phyloP scores from a whole-genome alignment of 2,888 invertebrate species.

The Diarsia mendica region DNA sequence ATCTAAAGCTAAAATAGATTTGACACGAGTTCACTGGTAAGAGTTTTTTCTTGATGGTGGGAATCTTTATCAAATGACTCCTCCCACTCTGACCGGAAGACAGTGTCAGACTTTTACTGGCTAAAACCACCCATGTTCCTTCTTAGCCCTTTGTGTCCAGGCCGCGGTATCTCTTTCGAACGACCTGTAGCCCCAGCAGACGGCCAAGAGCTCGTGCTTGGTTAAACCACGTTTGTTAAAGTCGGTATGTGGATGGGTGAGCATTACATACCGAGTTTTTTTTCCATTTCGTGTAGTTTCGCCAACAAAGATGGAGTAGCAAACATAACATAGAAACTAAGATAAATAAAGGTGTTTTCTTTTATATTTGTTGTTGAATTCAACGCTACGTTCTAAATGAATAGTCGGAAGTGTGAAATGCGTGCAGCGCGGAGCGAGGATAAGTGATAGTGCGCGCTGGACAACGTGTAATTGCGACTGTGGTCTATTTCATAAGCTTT shows the following conservation, averaged over 20 bases:
- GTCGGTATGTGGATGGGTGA: too few species aligned
- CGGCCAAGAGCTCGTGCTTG: too few species aligned
- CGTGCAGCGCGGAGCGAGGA: constrained; percentile 25
- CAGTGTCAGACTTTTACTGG: too few species aligned
- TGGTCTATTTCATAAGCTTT: constrained; percentile 20
- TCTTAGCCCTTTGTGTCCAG: too few species aligned
- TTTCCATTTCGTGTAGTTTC: not conserved
- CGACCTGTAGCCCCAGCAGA: too few species aligned
- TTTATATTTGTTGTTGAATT: constrained; percentile 15
- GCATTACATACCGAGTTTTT: too few species aligned
- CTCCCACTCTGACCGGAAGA: too few species aligned
- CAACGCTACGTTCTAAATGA: constrained; percentile 36
- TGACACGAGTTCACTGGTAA: not conserved
- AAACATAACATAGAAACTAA: not conserved
- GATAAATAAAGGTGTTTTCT: not conserved
- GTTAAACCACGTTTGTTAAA: too few species aligned
- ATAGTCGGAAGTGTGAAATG: constrained; percentile 54
- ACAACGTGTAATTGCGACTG: constrained; percentile 48
- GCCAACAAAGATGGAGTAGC: not conserved
- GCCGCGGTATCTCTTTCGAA: too few species aligned
- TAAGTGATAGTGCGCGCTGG: constrained; percentile 56
- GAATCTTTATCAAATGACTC: too few species aligned
- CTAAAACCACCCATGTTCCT: too few species aligned
- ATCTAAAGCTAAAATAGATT: not conserved
- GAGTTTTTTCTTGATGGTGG: too few species aligned